Base-by-base conservation (phyloP, 2,888 invertebrate species). In the Agrotis puta region DNA sequence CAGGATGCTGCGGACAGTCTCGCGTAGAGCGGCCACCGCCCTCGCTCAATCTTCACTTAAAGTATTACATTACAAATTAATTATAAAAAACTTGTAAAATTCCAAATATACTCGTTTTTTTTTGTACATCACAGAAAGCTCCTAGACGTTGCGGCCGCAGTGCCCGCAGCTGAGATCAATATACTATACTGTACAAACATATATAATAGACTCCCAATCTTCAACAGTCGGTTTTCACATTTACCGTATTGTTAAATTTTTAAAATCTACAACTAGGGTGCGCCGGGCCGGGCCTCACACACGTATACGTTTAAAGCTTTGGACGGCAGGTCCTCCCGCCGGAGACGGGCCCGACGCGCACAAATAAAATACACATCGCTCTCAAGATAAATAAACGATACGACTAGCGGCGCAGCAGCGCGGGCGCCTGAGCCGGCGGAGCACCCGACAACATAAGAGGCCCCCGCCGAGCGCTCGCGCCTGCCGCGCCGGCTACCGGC, bases 11-110 rank as follows among this genome's bases (percentile, higher is more conserved):
- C 94, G 93, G 92, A 89, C 92, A 90, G 86, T 89, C 90, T 83
- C 64, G 81, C 85, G 87, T 88, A 87, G 87, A 89, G 88, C 87
- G 90, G 88, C 86, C 86, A 85, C 86, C 87, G 89, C 87, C 89
- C 84, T 87, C 85, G 89, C 88, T 87, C 89, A 92, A 92, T 91
- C 94, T 95, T 94, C 92, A 92, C 95, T 95, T 95, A 95, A 93
- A 89, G 93, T 92, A 94, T 94, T 93, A 93, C 92, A 93, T 93
- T 95, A 94, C 93, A 93, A 94, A 95, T 95, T 95, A 95, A 95
- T 94, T 95, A 95, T 95, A 95, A 96, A 95, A 96, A 95, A 94
- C 94, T 95, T 95, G 95, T 96, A 95, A 95, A 94, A 94, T 94
- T 93, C 94, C 94, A 95, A 95, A 95, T 95, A 95, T 95, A 92